Percentiles rank a stretch among this genome's conserved stretches.
phyloP scores from a whole-genome alignment of 1,140 invertebrate species.

The Thalassaphorura encarpata region DNA sequence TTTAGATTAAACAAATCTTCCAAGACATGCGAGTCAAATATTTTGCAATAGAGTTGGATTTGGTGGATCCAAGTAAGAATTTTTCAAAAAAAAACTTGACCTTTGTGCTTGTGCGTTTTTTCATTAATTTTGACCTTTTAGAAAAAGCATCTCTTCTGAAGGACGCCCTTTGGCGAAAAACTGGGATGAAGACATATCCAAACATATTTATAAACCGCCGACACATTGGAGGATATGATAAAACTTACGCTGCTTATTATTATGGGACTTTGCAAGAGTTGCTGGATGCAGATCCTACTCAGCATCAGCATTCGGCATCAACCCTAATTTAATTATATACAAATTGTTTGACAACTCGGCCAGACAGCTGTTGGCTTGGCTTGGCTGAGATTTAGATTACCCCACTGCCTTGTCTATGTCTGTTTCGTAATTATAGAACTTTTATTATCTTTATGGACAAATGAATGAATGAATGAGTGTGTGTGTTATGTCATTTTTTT shows the following conservation, averaged over 20 bases:
- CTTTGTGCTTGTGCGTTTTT: not conserved
- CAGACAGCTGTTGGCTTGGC: no score
- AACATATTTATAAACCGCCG: slow-evolving; percentile 6
- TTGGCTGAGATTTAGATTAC: no score
- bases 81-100: not conserved
- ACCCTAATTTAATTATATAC: no score
- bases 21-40: slow-evolving; percentile 1
- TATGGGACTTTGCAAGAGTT: not conserved
- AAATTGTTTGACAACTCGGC: no score
- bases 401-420: no score
- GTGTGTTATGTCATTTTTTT: no score
- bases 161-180: slow-evolving; percentile 3
- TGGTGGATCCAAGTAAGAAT: not conserved
- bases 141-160: not conserved
- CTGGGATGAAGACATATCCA: slow-evolving; percentile 7
- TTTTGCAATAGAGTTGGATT: slow-evolving; percentile 1
- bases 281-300: not conserved
- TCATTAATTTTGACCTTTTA: not conserved
- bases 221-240: slow-evolving; percentile 1
- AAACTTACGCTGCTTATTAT: not conserved
- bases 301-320: no score
- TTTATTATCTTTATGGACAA: no score
- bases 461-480: no score
- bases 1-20: slow-evolving; percentile 1
- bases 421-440: no score